Evolutionary conservation across 92 coral and sea anemone genomes (phyloP).

Genomic region (Parazoanthus swiftii): DNA sequence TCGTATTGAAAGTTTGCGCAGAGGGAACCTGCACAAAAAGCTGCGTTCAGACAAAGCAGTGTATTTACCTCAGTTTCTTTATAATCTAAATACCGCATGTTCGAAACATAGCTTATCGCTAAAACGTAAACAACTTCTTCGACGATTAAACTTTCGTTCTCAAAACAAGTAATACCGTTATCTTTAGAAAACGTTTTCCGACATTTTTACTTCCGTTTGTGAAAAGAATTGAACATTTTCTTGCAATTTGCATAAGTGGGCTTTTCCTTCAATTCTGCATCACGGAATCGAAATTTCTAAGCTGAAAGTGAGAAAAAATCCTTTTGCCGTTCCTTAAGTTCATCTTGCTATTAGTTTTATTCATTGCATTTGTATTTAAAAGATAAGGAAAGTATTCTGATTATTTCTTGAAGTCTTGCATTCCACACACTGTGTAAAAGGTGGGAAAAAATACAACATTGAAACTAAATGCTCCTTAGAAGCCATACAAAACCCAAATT

Average conservation of each 20-base stretch:
- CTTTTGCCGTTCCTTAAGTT: background rate
- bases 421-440: background rate
- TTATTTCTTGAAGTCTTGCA: background rate
- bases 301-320: background rate
- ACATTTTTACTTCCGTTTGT: slow-evolving; percentile 28
- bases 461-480: background rate
- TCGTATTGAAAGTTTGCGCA: background rate
- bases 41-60: background rate
- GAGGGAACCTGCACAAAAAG: background rate
- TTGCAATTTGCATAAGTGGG: slow-evolving; percentile 21
- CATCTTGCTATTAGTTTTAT: background rate
- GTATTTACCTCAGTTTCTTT: slow-evolving; percentile 3
- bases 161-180: slow-evolving; percentile 39
- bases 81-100: background rate
- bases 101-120: background rate
- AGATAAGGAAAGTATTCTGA: too few species aligned
- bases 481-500: background rate
- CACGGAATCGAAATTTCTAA: slow-evolving; percentile 3
- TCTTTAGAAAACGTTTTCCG: slow-evolving; percentile 27
- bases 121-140: slow-evolving; percentile 22
- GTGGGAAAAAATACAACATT: background rate
- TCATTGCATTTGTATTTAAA: background rate
- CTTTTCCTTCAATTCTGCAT: slow-evolving; percentile 5
- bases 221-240: slow-evolving; percentile 19
- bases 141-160: slow-evolving; percentile 16